Evolutionary conservation across 2,113 vertebrate genomes (phyloP), one percentile per base, ranked within the genome.

Genomic region (Lasiurus borealis): DNA sequence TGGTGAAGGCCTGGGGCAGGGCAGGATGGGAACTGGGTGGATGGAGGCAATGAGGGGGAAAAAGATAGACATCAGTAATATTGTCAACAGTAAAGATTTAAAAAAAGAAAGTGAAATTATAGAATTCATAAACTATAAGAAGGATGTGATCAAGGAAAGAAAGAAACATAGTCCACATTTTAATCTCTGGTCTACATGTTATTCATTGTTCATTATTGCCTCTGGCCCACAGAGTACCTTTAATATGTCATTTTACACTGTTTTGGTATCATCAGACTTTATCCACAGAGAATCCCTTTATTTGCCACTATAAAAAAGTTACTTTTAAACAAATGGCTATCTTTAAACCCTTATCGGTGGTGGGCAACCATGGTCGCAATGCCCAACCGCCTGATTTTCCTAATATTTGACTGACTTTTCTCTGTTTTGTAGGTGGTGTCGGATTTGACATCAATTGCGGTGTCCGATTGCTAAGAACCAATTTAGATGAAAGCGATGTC

Each of bases 361-460:
- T 73, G 8, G 87, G 34, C 52, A 93, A 36, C 54, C 87, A 9
- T 7, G 66, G 25, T 90, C 57, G 15, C 57, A 82, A 14, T 57
- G 40, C 73, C 48, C 19, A 48, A 0, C 36, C 21, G 0, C n/a
- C 57, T 69, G 7, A 19, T 59, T 80, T 90, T 94, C 62, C 52
- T 88, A 84, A 72, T 75, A 18, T 5, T 66, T 78, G n/a, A 40
- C 40, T 82, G 23, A 46, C 31, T 40, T 81, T 93, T 94, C 92
- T 95, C 18, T 84, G 0, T 73, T 8, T 71, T 48, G 68, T 81
- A 99, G 99, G 99, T 64, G 99, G 99, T 29, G 99, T 99, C 0
- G 99, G 99, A 0, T 99, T 99, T 91, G 99, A 99, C 94, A 99
- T 99, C 75, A 99, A 99, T 98, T 99, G 99, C 2, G 99, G 99